Conservation (phyloP, 2,888 invertebrate genomes). For the Drosophila sordidapex region DNA sequence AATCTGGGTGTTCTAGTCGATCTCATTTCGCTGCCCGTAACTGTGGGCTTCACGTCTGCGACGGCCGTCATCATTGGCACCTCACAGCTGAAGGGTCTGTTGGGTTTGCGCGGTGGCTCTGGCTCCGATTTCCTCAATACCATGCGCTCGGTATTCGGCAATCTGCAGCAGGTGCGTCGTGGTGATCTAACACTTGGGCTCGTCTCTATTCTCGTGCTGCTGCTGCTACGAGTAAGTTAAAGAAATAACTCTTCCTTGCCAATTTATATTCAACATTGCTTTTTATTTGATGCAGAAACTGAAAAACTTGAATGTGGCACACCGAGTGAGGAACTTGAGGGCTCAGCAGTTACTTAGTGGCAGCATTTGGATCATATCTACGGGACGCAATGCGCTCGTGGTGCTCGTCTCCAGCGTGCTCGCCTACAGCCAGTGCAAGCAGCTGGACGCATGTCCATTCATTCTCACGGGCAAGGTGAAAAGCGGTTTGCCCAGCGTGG, state of each 20-base stretch:
- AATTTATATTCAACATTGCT: neutral
- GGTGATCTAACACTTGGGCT: conserved; percentile 91
- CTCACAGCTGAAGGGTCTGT: conserved; percentile 91
- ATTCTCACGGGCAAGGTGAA: conserved; percentile 90
- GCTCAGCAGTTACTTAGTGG: conserved; percentile 85
- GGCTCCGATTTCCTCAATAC: conserved; percentile 91
- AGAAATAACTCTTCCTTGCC: neutral
- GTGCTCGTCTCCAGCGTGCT: conserved; percentile 88
- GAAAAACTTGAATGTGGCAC: conserved; percentile 67
- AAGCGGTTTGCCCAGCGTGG: conserved; percentile 89
- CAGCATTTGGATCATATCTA: conserved; percentile 91
- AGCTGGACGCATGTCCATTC: conserved; percentile 86
- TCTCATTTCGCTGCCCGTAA: conserved; percentile 95
- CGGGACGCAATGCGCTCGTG: conserved; percentile 93
- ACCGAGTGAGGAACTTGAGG: conserved; percentile 76
- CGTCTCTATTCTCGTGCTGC: conserved; percentile 89
- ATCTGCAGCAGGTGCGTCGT: conserved; percentile 89
- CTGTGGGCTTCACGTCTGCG: conserved; percentile 95
- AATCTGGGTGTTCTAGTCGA: conserved; percentile 94
- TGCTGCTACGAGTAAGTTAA: conserved; percentile 90
- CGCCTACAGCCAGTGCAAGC: conserved; percentile 87
- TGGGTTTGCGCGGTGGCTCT: conserved; percentile 90
- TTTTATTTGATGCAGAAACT: conserved; percentile 61
- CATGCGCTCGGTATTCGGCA: conserved; percentile 88
- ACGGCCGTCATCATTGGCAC: conserved; percentile 95